Evolutionary conservation across 2,113 vertebrate species (phyloP), one percentile per base, ranked within the genome.

Genomic region (Oxyruncus cristatus): DNA sequence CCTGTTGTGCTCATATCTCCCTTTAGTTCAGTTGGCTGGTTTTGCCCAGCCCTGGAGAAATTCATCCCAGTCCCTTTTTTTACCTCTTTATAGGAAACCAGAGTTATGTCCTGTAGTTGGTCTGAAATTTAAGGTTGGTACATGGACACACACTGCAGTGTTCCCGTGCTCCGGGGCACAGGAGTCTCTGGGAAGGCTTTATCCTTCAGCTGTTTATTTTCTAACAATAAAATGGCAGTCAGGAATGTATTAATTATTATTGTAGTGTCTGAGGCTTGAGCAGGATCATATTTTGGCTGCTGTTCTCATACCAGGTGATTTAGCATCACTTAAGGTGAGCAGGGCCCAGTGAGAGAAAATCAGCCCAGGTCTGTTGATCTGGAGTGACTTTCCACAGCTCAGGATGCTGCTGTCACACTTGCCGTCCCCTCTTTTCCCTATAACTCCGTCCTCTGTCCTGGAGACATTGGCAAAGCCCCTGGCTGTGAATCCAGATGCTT

Each of bases 401-500:
- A 12, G 63, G 86, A 22, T 4, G 58, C 58, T 66, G 79, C 58
- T 78, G 35, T 47, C 14, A 7, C 50, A 9, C 32, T 49, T 17
- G 8, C 63, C 37, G 16, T 70, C 53, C 63, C 18, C 23, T 47
- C 58, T 44, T 53, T 68, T 18, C 4, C n/a, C 53, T 32, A 8
- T 6, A 7, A 46, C 47, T 70, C 78, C 9, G 1, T 33, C 2
- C 0, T 47, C 55, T 24, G 22, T 23, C 58, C 82, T 42, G 12
- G 37, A 61, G 35, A 46, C 26, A 5, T 8, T 6, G 6, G 63
- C 55, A n/a, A 42, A 84, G 73, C 41, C 37, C 37, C 42, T 30
- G 59, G 59, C 63, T 0, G 0, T 16, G 20, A 56, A 59, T 35
- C 23, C 58, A 39, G 86, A 10, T 0, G 1, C 41, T 58, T 70